Conservation (phyloP, 35 echinoderm and acorn worm genomes). For the Stichopus chloronotus region DNA sequence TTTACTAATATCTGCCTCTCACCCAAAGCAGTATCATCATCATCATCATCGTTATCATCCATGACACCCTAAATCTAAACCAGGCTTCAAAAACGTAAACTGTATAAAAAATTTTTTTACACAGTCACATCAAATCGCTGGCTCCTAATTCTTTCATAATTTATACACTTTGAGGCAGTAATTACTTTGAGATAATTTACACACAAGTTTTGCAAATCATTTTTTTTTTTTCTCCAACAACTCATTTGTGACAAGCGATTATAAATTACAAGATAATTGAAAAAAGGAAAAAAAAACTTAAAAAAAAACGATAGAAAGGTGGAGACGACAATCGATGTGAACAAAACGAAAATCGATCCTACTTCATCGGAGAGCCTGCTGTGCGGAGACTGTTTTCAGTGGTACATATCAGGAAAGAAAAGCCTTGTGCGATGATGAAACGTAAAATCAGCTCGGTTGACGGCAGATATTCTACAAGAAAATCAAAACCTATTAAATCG, state of each 20-base stretch:
- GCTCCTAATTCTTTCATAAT: conserved; percentile 12
- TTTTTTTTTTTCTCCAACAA: neutral
- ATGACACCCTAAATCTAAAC: conserved; percentile 1
- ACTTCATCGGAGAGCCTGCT: neutral
- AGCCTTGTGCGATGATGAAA: neutral
- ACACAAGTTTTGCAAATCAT: conserved; percentile 11
- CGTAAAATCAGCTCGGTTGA: neutral
- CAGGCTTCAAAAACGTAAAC: neutral
- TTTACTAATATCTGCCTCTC: conserved; percentile 12
- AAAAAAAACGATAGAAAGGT: conserved; percentile 4
- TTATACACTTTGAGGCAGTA: conserved; percentile 54
- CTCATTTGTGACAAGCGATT: conserved; percentile 35
- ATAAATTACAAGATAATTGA: conserved; percentile 39
- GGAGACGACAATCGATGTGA: neutral
- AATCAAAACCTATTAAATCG: neutral
- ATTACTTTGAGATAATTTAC: conserved; percentile 48
- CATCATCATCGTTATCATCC: neutral
- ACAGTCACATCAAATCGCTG: neutral
- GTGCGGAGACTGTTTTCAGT: neutral
- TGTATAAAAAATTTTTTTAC: neutral
- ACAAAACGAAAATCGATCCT: neutral
- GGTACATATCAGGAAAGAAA: neutral
- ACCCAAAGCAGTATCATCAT: neutral
- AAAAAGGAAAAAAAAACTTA: neutral
- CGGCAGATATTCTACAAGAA: neutral